Conservation (phyloP, 2,888 invertebrate species). For the Euphydryas editha region DNA sequence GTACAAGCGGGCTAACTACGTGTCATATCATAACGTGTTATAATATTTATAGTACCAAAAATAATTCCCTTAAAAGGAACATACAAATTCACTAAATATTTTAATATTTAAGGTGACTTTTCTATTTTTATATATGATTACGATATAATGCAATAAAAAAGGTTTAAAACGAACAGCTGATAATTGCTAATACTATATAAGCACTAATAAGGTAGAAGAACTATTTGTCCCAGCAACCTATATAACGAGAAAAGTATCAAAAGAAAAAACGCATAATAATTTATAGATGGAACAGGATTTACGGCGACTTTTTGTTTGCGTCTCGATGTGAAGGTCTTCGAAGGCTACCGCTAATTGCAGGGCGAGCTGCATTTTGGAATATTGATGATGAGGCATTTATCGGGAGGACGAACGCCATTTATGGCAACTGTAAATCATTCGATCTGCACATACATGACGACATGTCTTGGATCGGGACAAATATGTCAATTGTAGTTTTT, state of each 20-base stretch:
- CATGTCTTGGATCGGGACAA: constrained; percentile 77
- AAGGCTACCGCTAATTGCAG: constrained; percentile 81
- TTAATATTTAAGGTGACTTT: not conserved
- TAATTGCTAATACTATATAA: not conserved
- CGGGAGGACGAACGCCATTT: constrained; percentile 79
- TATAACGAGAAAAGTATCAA: constrained; percentile 31
- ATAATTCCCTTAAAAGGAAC: not conserved
- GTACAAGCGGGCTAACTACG: constrained; percentile 26
- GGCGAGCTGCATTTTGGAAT: constrained; percentile 81
- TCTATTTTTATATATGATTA: not conserved
- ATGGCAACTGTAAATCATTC: constrained; percentile 81
- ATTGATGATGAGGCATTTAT: constrained; percentile 83
- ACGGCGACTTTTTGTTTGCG: constrained; percentile 68
- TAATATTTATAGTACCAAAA: constrained; percentile 15
- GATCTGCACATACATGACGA: constrained; percentile 77
- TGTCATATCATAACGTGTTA: constrained; percentile 29
- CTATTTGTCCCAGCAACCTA: constrained; percentile 38
- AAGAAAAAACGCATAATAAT: constrained; percentile 35
- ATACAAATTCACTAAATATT: not conserved
- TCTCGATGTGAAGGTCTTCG: constrained; percentile 76
- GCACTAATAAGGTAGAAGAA: constrained; percentile 13
- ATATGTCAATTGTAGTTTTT: constrained; percentile 76
- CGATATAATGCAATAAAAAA: too few relatives aligned
- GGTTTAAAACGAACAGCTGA: too few relatives aligned
- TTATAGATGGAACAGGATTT: constrained; percentile 78